Evolutionary conservation across 2,797 vertebrate species (phyloP).

Genomic region (Parauchenoglanis ngamensis): DNA sequence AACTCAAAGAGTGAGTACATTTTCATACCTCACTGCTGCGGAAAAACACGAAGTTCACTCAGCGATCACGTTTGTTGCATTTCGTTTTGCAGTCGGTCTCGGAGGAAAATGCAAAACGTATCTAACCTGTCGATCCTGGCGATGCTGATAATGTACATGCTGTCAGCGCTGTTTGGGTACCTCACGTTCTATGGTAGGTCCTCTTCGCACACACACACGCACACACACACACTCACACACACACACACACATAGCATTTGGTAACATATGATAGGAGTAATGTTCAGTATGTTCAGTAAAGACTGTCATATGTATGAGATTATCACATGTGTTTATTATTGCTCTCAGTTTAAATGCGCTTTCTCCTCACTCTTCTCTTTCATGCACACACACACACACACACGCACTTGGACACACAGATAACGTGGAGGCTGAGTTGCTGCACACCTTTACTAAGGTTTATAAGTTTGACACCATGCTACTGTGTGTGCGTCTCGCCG

Average conservation of each 20-base stretch:
- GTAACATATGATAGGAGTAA: not conserved
- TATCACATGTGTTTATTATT: not conserved
- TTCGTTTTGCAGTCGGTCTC: slow-evolving; percentile 76
- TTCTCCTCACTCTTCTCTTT: not conserved
- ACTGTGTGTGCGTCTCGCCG: slow-evolving; percentile 90
- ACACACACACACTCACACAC: slow-evolving; percentile 49
- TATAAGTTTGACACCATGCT: slow-evolving; percentile 88
- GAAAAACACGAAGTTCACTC: not conserved
- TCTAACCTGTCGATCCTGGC: slow-evolving; percentile 93
- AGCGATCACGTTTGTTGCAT: not conserved
- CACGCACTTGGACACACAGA: slow-evolving; percentile 67
- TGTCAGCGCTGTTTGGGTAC: slow-evolving; percentile 94
- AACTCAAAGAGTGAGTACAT: slow-evolving; percentile 91
- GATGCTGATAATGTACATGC: slow-evolving; percentile 95
- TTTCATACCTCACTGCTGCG: not conserved
- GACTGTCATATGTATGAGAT: not conserved
- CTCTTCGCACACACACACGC: not conserved
- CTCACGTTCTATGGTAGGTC: slow-evolving; percentile 92
- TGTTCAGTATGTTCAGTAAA: not conserved
- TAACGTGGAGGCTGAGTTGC: slow-evolving; percentile 91
- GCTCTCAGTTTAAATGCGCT: not conserved
- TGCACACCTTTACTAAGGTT: slow-evolving; percentile 93
- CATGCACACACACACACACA: not conserved
- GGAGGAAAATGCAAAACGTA: slow-evolving; percentile 90
- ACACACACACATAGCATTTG: not conserved